Conservation (phyloP, 2,888 invertebrate species). For the Tuberolachnus salignus region DNA sequence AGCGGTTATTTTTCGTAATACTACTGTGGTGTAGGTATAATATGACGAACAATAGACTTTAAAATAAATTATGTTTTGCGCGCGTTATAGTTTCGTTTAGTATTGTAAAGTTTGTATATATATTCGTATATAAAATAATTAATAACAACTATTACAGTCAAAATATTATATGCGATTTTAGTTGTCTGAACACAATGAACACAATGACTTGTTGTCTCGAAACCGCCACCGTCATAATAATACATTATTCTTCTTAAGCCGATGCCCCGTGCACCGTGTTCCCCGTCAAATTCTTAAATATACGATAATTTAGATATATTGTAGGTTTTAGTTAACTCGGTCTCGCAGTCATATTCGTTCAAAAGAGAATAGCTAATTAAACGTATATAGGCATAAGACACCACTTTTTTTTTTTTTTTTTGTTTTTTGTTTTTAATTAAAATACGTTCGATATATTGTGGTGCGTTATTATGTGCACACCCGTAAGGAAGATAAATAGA, state of each 20-base stretch:
- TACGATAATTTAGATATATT: not conserved
- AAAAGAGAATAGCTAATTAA: no score
- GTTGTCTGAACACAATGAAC: not conserved
- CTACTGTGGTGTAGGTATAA: no score
- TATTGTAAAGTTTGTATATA: not conserved
- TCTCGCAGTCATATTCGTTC: no score
- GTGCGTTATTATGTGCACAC: no score
- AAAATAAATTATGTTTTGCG: not conserved
- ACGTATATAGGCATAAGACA: no score
- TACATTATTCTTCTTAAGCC: constrained; percentile 5
- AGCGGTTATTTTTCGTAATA: no score
- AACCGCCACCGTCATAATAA: constrained; percentile 9
- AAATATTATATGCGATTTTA: constrained; percentile 5
- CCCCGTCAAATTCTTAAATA: not conserved
- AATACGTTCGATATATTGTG: no score
- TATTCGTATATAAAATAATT: constrained; percentile 16
- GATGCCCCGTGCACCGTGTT: not conserved
- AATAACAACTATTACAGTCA: constrained; percentile 8
- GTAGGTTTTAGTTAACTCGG: not conserved
- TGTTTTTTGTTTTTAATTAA: no score
- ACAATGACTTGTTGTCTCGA: constrained; percentile 9
- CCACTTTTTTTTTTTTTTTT: no score
- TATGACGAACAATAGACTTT: constrained; percentile 10
- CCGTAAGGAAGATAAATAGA: no score
- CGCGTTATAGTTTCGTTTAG: not conserved